These are phyloP conservation scores for Chloebia gouldiae DNA, from an alignment of 2,113 vertebrate genomes.

Conservation along the genomic window DNA sequence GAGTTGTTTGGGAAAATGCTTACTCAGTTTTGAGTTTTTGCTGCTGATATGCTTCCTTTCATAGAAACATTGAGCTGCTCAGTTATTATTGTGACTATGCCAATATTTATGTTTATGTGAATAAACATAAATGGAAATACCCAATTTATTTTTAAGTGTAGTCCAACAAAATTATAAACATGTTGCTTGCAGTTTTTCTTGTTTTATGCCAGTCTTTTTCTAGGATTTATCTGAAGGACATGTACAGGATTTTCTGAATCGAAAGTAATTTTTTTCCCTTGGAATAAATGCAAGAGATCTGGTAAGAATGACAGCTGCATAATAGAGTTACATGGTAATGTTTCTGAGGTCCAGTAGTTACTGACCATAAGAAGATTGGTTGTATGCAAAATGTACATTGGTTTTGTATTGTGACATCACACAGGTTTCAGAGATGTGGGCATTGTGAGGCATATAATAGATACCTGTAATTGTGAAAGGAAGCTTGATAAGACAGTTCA, in stretches of 20 bases:
- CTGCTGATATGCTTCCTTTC: not conserved
- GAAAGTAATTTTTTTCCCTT: not conserved
- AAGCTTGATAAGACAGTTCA: not conserved
- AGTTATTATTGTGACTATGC: not conserved
- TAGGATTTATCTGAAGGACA: not conserved
- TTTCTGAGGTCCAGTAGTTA: not conserved
- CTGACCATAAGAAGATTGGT: not conserved
- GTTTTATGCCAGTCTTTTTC: not conserved
- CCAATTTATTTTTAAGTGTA: not conserved
- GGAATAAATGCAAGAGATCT: not conserved
- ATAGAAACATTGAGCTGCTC: not conserved
- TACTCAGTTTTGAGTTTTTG: not conserved
- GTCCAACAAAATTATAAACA: not conserved
- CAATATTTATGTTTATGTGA: not conserved
- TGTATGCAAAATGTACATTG: not conserved
- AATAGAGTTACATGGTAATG: not conserved
- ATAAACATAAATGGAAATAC: not conserved
- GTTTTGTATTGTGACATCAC: not conserved
- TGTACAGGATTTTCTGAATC: not conserved
- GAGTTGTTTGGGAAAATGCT: not conserved
- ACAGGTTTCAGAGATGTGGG: not conserved
- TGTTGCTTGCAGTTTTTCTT: not conserved
- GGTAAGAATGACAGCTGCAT: not conserved
- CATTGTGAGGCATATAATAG: not conserved
- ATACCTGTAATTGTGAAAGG: not conserved